Base-by-base conservation (phyloP, 2,797 vertebrate genomes). In the Gymnocypris eckloni region DNA sequence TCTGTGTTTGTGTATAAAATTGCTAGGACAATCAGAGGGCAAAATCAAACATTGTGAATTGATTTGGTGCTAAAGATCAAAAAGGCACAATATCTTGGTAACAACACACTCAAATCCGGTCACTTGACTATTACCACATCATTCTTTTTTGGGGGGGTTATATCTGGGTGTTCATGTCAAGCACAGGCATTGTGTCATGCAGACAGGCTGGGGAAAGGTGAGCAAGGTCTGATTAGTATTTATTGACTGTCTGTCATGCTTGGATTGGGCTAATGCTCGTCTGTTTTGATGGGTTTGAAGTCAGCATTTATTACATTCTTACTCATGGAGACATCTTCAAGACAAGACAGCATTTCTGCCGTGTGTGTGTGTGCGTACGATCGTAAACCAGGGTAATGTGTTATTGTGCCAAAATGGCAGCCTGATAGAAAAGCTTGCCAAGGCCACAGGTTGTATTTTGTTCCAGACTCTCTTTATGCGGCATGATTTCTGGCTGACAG, bases 361-460 rank as follows among this genome's bases (percentile, higher is more conserved):
- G 79, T 92, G 90, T 91, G 88, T 90, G 90, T 73, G 86, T 89
- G 89, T 88, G 90, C 67, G 91, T 84, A 88, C 70, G 85, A 85
- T 69, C 50, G 72, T 89, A 78, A 86, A 87, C 81, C 79, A 85
- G 18, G 69, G 41, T 81, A 79, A 79, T 73, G 75, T 84, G 83
- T 87, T 52, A 84, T 69, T 61, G 61, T 73, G n/a, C 50, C 54
- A 87, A 75, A 86, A 83, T 84, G 41, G 79, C 13, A 43, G 69
- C 69, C 33, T 10, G 73, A 70, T 48, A 67, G 37, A 71, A 66
- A 41, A 70, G 70, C 82, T 67, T 80, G 43, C 66, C 89, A 86
- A 84, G 70, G 87, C 75, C 83, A 76, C 79, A 81, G 77, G 84
- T 85, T 87, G 67, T 81, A 76, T 87, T 82, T 81, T 78, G 64